These are phyloP conservation scores for Marmota flaviventris DNA, from an alignment of 2,113 vertebrate genomes.

Conservation along the genomic window DNA sequence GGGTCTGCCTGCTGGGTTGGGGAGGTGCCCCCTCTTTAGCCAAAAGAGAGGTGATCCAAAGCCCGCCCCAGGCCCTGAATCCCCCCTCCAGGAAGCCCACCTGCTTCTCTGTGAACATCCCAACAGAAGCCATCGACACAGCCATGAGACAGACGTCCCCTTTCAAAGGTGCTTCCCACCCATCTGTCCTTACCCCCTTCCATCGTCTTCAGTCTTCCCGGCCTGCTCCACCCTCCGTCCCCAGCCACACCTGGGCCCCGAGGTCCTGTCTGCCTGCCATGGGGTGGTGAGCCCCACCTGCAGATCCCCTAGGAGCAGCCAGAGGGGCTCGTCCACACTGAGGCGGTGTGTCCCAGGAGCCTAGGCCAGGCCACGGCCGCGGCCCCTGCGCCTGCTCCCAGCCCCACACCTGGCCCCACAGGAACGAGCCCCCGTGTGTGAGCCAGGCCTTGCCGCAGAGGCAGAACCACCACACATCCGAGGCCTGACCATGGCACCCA, in stretches of 20 bases:
- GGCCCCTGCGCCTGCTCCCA: not conserved
- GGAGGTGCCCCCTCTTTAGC: not conserved
- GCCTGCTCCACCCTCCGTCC: slow-evolving; percentile 55
- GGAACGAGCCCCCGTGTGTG: not conserved
- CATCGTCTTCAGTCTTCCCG: slow-evolving; percentile 22
- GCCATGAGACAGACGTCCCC: slow-evolving; percentile 74
- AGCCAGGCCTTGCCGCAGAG: slow-evolving; percentile 57
- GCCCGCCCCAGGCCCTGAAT: slow-evolving; percentile 64
- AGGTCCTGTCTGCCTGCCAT: not conserved
- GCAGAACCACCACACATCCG: not conserved
- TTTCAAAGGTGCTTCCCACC: slow-evolving; percentile 85
- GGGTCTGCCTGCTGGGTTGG: not conserved
- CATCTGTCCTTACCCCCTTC: slow-evolving; percentile 44
- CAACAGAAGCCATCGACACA: slow-evolving; percentile 79
- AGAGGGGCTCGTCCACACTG: slow-evolving; percentile 5
- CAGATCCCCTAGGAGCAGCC: not conserved
- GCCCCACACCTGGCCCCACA: not conserved
- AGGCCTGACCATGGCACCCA: slow-evolving; percentile 61
- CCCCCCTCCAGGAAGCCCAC: slow-evolving; percentile 75
- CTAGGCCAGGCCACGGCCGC: not conserved
- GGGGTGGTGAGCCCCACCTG: not conserved
- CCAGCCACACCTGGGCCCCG: not conserved
- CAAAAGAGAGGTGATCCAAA: slow-evolving; percentile 65
- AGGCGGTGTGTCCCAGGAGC: accelerated
- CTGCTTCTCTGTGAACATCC: slow-evolving; percentile 87